Evolutionary conservation across 2,113 vertebrate genomes (phyloP).

Genomic region (Semnornis frantzii): DNA sequence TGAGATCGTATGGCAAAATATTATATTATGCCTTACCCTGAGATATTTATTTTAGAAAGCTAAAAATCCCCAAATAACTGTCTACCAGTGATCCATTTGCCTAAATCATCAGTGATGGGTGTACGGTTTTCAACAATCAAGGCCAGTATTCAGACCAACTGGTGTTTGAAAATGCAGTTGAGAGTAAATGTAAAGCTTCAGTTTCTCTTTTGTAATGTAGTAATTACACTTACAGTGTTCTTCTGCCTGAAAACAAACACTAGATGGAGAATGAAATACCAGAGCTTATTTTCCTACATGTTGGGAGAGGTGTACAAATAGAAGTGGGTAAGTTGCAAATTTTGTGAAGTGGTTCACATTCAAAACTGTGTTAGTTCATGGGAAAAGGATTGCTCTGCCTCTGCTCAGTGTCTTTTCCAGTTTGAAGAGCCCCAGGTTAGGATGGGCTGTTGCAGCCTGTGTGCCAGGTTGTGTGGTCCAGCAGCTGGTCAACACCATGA

Average conservation of each 20-base stretch:
- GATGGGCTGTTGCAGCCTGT: fast-evolving
- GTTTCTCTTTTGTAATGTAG: not conserved
- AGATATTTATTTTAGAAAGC: not conserved
- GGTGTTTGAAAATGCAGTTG: not conserved
- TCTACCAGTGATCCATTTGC: not conserved
- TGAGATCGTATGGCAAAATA: not conserved
- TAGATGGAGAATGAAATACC: not conserved
- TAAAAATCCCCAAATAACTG: fast-evolving
- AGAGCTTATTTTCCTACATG: not conserved
- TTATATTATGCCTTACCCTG: not conserved
- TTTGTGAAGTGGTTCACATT: not conserved
- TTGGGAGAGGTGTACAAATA: not conserved
- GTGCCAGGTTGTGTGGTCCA: not conserved
- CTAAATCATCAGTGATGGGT: not conserved
- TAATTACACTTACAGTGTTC: not conserved
- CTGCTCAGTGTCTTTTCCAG: not conserved
- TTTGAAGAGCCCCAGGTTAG: not conserved
- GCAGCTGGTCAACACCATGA: not conserved
- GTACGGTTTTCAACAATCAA: not conserved
- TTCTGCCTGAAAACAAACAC: not conserved
- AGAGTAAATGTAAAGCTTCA: not conserved
- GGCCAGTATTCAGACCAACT: not conserved
- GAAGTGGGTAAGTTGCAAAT: not conserved
- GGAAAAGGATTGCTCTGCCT: not conserved
- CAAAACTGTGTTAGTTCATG: not conserved